Conservation (phyloP, 2,797 vertebrate genomes). For the Selene dorsalis region DNA sequence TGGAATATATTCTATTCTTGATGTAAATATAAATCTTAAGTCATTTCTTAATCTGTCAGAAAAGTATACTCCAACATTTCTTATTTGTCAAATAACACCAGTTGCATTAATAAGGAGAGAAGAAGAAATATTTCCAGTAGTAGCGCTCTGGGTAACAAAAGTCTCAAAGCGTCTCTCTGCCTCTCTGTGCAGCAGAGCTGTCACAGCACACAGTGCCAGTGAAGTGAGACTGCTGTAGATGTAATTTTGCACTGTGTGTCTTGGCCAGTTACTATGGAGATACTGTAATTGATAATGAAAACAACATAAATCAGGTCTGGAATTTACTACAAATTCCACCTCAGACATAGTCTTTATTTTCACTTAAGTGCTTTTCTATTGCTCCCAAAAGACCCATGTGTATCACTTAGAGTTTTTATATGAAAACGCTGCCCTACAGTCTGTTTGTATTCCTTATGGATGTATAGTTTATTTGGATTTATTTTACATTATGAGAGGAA, state of each 20-base stretch:
- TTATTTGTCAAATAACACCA: not conserved
- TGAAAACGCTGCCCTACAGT: constrained; percentile 1
- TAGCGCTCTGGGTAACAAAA: not conserved
- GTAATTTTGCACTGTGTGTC: not conserved
- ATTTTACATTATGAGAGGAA: not conserved
- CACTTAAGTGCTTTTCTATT: not conserved
- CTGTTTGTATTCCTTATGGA: constrained; percentile 6
- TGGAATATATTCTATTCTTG: not conserved
- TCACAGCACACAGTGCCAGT: not conserved
- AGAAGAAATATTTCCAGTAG: not conserved
- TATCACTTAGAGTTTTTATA: not conserved
- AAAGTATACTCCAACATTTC: not conserved
- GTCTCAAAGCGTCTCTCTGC: not conserved
- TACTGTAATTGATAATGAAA: constrained; percentile 33
- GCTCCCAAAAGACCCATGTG: not conserved
- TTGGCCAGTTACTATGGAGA: constrained; percentile 20
- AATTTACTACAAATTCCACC: constrained; percentile 34
- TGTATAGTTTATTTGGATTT: not conserved
- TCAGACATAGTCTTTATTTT: not conserved
- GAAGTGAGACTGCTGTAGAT: constrained; percentile 4
- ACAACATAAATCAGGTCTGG: constrained; percentile 20
- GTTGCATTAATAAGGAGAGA: constrained; percentile 8
- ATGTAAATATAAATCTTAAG: not conserved
- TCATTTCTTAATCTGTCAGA: not conserved
- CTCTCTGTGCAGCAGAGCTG: constrained; percentile 4